Evolutionary conservation across 2,888 invertebrate genomes (phyloP).

Genomic region (Biston betularia): DNA sequence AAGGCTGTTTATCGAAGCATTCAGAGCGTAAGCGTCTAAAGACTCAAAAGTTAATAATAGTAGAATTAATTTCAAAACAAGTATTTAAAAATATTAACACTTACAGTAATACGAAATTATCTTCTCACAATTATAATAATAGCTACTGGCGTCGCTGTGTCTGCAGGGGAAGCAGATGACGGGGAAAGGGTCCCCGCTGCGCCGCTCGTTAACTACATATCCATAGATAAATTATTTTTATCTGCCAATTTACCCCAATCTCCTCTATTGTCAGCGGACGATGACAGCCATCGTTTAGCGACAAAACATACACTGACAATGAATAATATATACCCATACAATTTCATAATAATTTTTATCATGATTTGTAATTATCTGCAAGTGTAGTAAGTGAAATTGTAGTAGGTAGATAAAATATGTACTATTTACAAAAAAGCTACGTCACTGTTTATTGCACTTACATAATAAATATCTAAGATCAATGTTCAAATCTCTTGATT

Average conservation of each 20-base stretch:
- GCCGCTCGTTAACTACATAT: constrained; percentile 76
- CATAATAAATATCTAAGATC: no score
- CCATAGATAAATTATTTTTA: constrained; percentile 82
- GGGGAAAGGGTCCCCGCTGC: constrained; percentile 67
- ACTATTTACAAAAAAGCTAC: not conserved
- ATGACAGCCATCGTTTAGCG: constrained; percentile 71
- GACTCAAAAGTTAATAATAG: not conserved
- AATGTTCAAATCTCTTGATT: not conserved
- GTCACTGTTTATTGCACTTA: not conserved
- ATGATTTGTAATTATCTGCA: constrained; percentile 42
- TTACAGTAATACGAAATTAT: constrained; percentile 53
- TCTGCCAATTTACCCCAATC: constrained; percentile 84
- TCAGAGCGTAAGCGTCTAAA: no score
- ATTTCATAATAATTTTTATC: constrained; percentile 21
- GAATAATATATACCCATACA: constrained; percentile 22
- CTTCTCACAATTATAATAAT: constrained; percentile 66
- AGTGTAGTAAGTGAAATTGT: constrained; percentile 26
- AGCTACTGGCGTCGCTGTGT: constrained; percentile 68
- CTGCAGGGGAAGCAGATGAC: constrained; percentile 73
- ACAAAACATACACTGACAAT: constrained; percentile 49
- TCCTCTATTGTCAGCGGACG: constrained; percentile 69
- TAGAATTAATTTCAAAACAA: constrained; percentile 3
- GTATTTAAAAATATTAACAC: constrained; percentile 40
- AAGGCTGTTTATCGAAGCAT: no score
- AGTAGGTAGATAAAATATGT: no score